phyloP scores from a whole-genome alignment of 2,888 invertebrate genomes.

The Pheosia tremula region DNA sequence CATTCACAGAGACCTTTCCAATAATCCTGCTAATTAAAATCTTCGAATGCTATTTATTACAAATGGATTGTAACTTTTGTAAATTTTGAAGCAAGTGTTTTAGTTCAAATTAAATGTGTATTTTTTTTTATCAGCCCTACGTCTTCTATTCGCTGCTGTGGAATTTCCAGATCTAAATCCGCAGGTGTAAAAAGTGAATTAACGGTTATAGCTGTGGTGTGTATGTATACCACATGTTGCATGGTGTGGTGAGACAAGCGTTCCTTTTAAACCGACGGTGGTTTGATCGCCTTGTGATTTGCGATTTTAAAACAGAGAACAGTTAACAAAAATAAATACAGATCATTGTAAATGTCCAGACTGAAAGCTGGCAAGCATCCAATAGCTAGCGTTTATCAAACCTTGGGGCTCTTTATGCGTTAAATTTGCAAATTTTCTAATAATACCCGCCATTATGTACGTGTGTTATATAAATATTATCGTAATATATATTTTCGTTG shows the following conservation, averaged over 20 bases:
- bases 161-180: conserved; percentile 18
- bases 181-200: conserved; percentile 18
- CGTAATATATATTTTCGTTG: conserved; percentile 31
- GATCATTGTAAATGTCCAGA: conserved; percentile 59
- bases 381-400: conserved; percentile 51
- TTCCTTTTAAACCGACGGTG: conserved; percentile 27
- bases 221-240: conserved; percentile 12
- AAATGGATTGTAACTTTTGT: no score
- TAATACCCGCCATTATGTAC: conserved; percentile 40
- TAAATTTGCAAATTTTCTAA: conserved; percentile 48
- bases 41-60: no score
- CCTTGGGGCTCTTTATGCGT: conserved; percentile 60
- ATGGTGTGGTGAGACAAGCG: conserved; percentile 17
- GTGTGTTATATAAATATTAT: conserved; percentile 28
- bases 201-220: background rate
- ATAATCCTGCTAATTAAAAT: no score
- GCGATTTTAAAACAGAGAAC: conserved; percentile 49
- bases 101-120: no score
- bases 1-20: no score
- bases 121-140: no score
- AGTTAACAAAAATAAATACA: conserved; percentile 58
- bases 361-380: conserved; percentile 59
- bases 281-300: conserved; percentile 41
- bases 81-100: no score
- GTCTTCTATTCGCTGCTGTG: conserved; percentile 8